phyloP scores from a whole-genome alignment of 1,140 invertebrate species.

The Conopomorpha cramerella region DNA sequence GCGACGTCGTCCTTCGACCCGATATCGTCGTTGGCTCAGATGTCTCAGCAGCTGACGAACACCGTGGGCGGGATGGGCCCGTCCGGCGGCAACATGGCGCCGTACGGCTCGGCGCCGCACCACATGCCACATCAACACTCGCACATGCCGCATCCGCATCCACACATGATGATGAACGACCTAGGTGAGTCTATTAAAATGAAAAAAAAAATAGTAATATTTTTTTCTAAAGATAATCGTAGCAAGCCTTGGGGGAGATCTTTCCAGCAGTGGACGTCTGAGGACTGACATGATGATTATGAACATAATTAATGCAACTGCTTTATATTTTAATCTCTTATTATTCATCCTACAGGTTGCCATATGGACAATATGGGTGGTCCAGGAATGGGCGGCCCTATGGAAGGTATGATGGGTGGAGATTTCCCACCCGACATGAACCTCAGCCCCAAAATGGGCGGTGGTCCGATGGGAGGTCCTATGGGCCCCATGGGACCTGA shows the following conservation, averaged over 20 bases:
- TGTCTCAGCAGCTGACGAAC: slow-evolving; percentile 89
- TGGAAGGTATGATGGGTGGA: slow-evolving; percentile 55
- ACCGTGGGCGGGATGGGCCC: slow-evolving; percentile 61
- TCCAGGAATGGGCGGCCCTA: slow-evolving; percentile 49
- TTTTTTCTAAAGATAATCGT: too few species aligned
- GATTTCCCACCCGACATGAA: slow-evolving; percentile 64
- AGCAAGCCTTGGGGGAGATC: too few species aligned
- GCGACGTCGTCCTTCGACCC: slow-evolving; percentile 82
- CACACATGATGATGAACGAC: slow-evolving; percentile 55
- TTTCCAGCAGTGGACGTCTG: too few species aligned
- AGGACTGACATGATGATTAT: too few species aligned
- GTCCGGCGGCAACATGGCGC: slow-evolving; percentile 63
- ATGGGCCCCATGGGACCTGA: slow-evolving; percentile 54
- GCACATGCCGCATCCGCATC: slow-evolving; percentile 51
- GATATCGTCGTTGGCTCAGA: slow-evolving; percentile 90
- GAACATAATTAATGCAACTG: too few species aligned
- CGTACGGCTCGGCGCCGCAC: slow-evolving; percentile 47
- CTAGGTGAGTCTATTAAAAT: slow-evolving; percentile 25
- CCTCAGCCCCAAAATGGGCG: slow-evolving; percentile 62
- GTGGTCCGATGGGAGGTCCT: slow-evolving; percentile 58
- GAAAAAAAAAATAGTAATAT: too few species aligned
- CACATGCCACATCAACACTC: slow-evolving; percentile 50
- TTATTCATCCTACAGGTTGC: slow-evolving; percentile 25
- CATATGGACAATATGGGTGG: slow-evolving; percentile 63
- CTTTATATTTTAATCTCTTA: too few species aligned